phyloP scores from a whole-genome alignment of 2,888 invertebrate genomes.

The Lycocerus yunnanus region DNA sequence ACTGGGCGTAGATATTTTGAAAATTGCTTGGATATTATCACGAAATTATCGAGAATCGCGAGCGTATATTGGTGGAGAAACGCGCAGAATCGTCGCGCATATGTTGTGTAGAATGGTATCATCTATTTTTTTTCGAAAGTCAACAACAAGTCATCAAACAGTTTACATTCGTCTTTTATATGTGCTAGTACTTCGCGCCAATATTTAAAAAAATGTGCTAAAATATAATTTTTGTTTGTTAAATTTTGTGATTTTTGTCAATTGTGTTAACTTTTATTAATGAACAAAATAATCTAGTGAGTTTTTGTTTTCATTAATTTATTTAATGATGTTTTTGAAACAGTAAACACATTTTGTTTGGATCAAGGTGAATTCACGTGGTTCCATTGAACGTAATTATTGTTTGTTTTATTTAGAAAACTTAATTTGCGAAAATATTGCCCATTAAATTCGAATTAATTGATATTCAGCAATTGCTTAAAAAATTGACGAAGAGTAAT shows the following conservation, averaged over 20 bases:
- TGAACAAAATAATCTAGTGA: neutral
- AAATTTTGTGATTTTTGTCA: neutral
- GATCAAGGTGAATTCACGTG: neutral
- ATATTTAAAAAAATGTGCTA: neutral
- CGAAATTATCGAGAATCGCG: conserved; percentile 14
- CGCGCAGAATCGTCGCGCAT: conserved; percentile 20
- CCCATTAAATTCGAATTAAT: neutral
- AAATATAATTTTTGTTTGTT: neutral
- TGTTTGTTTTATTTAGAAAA: neutral
- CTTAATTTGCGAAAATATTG: neutral
- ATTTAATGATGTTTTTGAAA: neutral
- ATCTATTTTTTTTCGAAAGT: conserved; percentile 21
- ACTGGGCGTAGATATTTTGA: conserved; percentile 24
- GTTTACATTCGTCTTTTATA: conserved; percentile 9
- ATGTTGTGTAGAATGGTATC: neutral
- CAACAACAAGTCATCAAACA: conserved; percentile 7
- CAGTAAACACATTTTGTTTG: neutral
- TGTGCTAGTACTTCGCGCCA: conserved; percentile 2
- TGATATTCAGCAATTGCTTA: neutral
- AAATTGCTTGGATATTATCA: conserved; percentile 23
- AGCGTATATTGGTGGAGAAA: conserved; percentile 18
- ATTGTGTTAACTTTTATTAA: neutral
- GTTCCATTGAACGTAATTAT: neutral
- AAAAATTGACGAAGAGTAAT: too few species aligned
- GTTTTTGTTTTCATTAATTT: neutral